Evolutionary conservation across 1,140 invertebrate species (phyloP), one percentile per base, ranked within the genome.

Genomic region (Leptinotarsa lineolata): DNA sequence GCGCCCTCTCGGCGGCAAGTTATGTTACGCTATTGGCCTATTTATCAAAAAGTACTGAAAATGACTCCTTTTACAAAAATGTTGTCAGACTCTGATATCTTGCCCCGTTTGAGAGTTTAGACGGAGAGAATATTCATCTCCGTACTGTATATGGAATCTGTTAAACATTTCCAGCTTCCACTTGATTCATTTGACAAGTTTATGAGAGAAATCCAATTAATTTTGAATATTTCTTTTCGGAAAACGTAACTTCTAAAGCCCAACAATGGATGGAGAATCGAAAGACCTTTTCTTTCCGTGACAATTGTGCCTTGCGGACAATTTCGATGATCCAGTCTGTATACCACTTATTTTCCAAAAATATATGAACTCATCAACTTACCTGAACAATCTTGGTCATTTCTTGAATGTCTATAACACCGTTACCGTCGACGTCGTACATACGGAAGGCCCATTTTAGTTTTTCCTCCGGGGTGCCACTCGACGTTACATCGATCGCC

Each of bases 361-460:
- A 15, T 59, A 59, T 16, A 18, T 59, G 16, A 16, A 39, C 6
- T 0, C 48, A 71, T 71, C n/a, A 66, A 82, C 85, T 84, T 86
- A 95, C 94, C 92, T 95, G 93, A 74, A 96, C 94, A 84, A 96
- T 96, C 89, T 96, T 95, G 58, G 93, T 95, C 94, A 96, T 96
- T 89, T 96, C 94, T 84, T 97, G 94, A 82, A 97, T 95, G 85
- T 99, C 97, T 84, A 99, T 99, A 74, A 97, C 95, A 73, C 98
- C 98, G 85, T 99, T 99, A 22, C 96, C 96, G 86, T 99, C 97
- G n/a, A 99, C 97, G 85, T 99, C 98, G 85, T 99, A 99, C 94
- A 96, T 96, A 83, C 94, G 92, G 88, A 99, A 99, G 60, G 98
- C 98, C 98, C 97, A 99, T 87, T 99, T 97, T 60, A 99, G 89